Evolutionary conservation across 2,797 vertebrate species (phyloP), one percentile per base, ranked within the genome.

Genomic region (Channallabes apus): DNA sequence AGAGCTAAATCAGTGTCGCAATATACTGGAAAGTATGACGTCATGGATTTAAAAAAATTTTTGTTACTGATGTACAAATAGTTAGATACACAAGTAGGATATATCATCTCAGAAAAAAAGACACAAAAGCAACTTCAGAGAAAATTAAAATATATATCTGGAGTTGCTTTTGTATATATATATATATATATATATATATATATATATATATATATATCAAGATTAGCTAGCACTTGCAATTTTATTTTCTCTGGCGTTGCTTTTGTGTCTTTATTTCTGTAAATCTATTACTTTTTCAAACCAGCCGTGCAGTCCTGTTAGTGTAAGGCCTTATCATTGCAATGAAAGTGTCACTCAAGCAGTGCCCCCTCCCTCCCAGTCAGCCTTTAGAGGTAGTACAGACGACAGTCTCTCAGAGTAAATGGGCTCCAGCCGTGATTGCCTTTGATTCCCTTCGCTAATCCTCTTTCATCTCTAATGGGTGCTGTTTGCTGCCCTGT

Each of bases 391-490:
- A 85, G 89, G 85, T 87, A 56, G 84, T 85, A 90, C 87, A 80
- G 87, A 84, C 90, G 78, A 83, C 58, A 82, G 91, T 89, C 89
- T 93, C 92, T 92, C 91, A 90, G 87, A 88, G 89, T 86, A 67
- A 88, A 89, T 85, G 81, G 91, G 27, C 91, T 88, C 94, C 91
- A 79, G 89, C 90, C 51, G 92, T 72, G 91, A 86, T 8, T 35
- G 65, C 87, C 92, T 95, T 92, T 95, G 94, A 95, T 94, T 93
- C 92, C 88, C 91, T 93, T 91, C 92, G 92, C 91, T 93, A 92
- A 87, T 85, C 86, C 85, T 24, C 94, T 96, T 96, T 96, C 93
- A 95, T 95, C 90, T 95, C 93, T 95, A 95, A 95, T 94, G 93
- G 92, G 92, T 51, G 87, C 94, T 93, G 93, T 95, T 96, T 95